Base-by-base conservation (phyloP, 2,888 invertebrate genomes). In the Tetragnatha montana region DNA sequence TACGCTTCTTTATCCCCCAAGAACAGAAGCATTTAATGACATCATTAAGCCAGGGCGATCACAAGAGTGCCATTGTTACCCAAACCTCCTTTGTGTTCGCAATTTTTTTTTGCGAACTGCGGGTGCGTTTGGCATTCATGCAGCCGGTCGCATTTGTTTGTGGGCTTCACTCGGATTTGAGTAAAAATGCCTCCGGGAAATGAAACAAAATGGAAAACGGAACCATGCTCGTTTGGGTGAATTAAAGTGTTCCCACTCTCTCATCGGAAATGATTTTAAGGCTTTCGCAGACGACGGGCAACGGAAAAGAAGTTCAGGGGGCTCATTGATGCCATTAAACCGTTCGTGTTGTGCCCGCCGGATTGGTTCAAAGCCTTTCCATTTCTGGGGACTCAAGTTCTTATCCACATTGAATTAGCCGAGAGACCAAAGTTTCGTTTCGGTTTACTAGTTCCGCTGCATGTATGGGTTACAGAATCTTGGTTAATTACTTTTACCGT, bases 11-110 rank as follows among this genome's bases (percentile, higher is more conserved):
- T 75, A 49, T 75, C 8, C 75, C n/a, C 17, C n/a, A 75, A 17
- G n/a, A 75, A 49, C 19, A 49, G 49, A 17, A 49, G 49, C 75
- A 75, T n/a, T 7, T 75, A 75, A 75, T 75, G 75, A 75, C 75
- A 75, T 75, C 75, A 35, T 75, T 35, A n/a, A 75, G 49, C n/a
- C 17, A 60, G 60, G 14, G 75, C 10, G 3, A 17, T 49, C 49
- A 47, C 75, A 47, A 49, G 75, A 75, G 49, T 10, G 47, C 49
- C 75, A 49, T 75, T 49, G 75, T 75, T 75, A 75, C n/a, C 6
- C 35, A 49, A 47, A 35, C 21, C 35, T 47, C 47, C 49, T 8
- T 75, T 75, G 35, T 35, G 60, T 60, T 60, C 12, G 4, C 60
- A 10, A 4, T 60, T 60, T 60, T 17, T 60, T 60, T 60, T 6